Base-by-base conservation (phyloP, 2,797 vertebrate species). In the Megalops cyprinoides region DNA sequence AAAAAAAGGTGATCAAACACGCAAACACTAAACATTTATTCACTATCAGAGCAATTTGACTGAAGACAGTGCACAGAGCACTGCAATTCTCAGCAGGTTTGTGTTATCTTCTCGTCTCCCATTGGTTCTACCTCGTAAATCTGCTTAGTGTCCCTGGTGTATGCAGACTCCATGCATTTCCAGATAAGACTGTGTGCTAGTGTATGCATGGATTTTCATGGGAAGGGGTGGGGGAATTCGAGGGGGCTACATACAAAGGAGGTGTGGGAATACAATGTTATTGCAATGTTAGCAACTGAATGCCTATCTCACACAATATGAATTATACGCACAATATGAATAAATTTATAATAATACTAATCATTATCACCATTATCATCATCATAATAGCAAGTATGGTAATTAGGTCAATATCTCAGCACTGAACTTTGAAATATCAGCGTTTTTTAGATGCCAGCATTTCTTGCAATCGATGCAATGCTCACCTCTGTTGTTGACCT, bases 401-500 rank as follows among this genome's bases (percentile, higher is more conserved):
- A n/a, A n/a, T n/a, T n/a, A n/a, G n/a, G n/a, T n/a, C n/a, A n/a
- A n/a, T n/a, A n/a, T n/a, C n/a, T n/a, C n/a, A n/a, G n/a, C n/a
- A n/a, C n/a, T n/a, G 7, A 14, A 69, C 34, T n/a, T n/a, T n/a
- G n/a, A n/a, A n/a, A n/a, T n/a, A n/a, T n/a, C n/a, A n/a, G n/a
- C n/a, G n/a, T n/a, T n/a, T n/a, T n/a, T n/a, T n/a, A n/a, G n/a
- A n/a, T n/a, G n/a, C n/a, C n/a, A n/a, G n/a, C n/a, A n/a, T n/a
- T n/a, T n/a, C n/a, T n/a, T n/a, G n/a, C n/a, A n/a, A n/a, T n/a
- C n/a, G n/a, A n/a, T 18, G 56, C 39, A 18, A 65, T 1, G 86
- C 95, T 95, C 90, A 98, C 98, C 90, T 84, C 84, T 93, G 84
- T 92, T 96, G 88, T 94, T 91, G 84, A 99, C 95, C 0, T 98